phyloP scores from a whole-genome alignment of 1,140 invertebrate species.

The Hypothenemus hampei region DNA sequence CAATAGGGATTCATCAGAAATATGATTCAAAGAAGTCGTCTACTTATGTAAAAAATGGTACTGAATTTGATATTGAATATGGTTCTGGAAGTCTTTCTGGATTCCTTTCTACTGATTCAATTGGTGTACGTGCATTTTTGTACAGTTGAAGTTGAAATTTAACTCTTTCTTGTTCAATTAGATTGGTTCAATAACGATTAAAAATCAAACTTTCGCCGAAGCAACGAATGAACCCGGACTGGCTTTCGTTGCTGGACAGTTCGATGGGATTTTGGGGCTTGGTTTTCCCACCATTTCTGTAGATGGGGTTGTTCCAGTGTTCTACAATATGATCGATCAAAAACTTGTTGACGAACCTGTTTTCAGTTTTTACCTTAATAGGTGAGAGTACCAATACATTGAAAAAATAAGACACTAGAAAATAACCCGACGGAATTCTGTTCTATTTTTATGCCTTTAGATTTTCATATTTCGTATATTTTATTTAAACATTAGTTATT shows the following conservation, averaged over 20 bases:
- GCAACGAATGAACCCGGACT: conserved; percentile 87
- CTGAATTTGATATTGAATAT: conserved; percentile 88
- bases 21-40: conserved; percentile 84
- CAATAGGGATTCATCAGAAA: conserved; percentile 74
- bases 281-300: conserved; percentile 85
- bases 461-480: too few relatives aligned
- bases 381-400: too few relatives aligned
- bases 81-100: conserved; percentile 94
- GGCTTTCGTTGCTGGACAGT: conserved; percentile 90
- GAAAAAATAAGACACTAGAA: too few relatives aligned
- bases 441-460: too few relatives aligned
- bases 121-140: conserved; percentile 58
- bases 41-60: conserved; percentile 84
- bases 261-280: conserved; percentile 96
- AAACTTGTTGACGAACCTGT: conserved; percentile 69
- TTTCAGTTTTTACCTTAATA: conserved; percentile 90
- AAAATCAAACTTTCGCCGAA: conserved; percentile 90
- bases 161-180: conserved; percentile 39
- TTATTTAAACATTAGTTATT: too few relatives aligned
- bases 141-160: not conserved
- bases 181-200: conserved; percentile 69
- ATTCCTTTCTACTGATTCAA: conserved; percentile 83
- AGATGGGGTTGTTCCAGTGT: conserved; percentile 85
- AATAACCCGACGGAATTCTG: too few relatives aligned
- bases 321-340: conserved; percentile 91